These are phyloP conservation scores for Priapulus caudatus DNA, from an alignment of 2,888 invertebrate genomes.

Conservation along the genomic window DNA sequence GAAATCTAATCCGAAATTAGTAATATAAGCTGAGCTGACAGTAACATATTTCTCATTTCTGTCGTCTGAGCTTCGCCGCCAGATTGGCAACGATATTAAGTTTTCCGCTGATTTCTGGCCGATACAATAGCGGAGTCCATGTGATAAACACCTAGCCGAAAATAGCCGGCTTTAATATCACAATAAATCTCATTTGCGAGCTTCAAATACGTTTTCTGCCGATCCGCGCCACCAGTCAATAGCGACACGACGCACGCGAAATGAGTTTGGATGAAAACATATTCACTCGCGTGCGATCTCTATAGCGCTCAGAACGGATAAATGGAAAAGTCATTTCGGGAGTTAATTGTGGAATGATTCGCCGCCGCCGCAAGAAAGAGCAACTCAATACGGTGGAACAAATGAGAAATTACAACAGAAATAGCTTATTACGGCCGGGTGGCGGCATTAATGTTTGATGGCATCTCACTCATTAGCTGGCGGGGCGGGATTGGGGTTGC, in stretches of 20 bases:
- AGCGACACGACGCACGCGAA: not conserved
- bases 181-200: not conserved
- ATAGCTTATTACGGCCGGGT: not conserved
- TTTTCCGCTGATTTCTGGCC: not conserved
- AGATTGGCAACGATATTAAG: not conserved
- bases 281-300: conserved; percentile 3
- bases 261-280: not conserved
- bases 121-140: not conserved
- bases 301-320: not conserved
- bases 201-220: not conserved
- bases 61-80: not conserved
- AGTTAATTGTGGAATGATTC: conserved; percentile 3
- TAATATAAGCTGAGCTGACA: not conserved
- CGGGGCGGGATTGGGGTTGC: too few relatives aligned
- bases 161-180: not conserved
- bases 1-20: not conserved
- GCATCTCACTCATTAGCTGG: too few relatives aligned
- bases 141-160: not conserved
- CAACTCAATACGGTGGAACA: conserved; percentile 1
- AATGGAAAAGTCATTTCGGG: not conserved
- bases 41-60: conserved; percentile 1
- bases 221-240: too few relatives aligned
- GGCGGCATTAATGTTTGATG: conserved; percentile 1
- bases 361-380: not conserved
- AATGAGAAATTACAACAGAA: conserved; percentile 3